Base-by-base conservation (phyloP, 2,888 invertebrate genomes). In the Saturnia pavonia region DNA sequence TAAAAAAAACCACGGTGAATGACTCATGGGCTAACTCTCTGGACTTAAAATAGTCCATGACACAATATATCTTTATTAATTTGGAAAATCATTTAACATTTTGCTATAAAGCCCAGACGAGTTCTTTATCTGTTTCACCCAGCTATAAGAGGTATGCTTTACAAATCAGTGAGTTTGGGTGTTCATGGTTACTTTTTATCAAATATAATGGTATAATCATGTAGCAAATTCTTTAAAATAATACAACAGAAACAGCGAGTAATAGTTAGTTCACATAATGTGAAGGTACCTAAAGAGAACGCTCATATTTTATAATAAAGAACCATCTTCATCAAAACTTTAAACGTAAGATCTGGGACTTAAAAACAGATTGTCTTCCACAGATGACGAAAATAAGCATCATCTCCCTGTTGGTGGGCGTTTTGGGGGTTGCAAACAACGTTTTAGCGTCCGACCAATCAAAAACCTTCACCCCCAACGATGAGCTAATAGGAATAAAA, bases 331-430 rank as follows among this genome's bases (percentile, higher is more conserved):
- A 51, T 22, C 14, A 22, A 27, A 48, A 48, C 25, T 68, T 43
- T 22, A 22, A 42, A 43, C 42, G 22, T 22, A 66, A 66, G 68
- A 65, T 51, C 69, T 51, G 70, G 73, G 68, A 60, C 70, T 70
- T 22, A 63, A 69, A 27, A 54, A 70, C 27, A 72, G 71, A 74
- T 73, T 67, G 67, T 70, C 74, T 68, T 71, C 76, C 78, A 73
- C 87, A 88, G 87, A 90, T 86, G 83, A 74, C 74, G 75, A 81
- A 75, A 77, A 83, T 83, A 77, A 82, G 77, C 78, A 82, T 86
- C 76, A 76, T 88, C 79, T 82, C 86, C 85, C 84, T 90, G 19
- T 43, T 85, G 34, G 51, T 91, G 76, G 92, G 91, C 89, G 91
- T 91, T 75, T 81, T 84, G 74, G 75, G 85, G 82, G 85, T 80